Evolutionary conservation across 2,113 vertebrate species (phyloP), one percentile per base, ranked within the genome.

Genomic region (Pan troglodytes): DNA sequence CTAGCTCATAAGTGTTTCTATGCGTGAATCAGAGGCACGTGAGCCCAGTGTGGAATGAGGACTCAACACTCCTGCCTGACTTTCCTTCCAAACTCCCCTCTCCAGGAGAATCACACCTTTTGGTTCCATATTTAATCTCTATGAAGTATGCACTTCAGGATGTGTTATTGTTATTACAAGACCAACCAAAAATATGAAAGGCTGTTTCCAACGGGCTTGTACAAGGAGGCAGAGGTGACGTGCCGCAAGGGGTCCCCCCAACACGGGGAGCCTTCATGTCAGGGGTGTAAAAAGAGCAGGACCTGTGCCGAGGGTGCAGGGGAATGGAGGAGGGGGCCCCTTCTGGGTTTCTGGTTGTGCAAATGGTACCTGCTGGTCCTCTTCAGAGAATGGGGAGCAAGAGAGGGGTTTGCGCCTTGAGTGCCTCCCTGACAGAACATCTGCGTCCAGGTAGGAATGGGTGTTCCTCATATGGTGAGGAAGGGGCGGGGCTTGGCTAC

Each of bases 301-400:
- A 10, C 4, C 7, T 9, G 4, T 1, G 6, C 25, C 0, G 40
- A 12, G 0, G 23, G n/a, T 22, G 23, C 2, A 8, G 48, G 40
- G 12, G 8, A 6, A 27, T 79, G 55, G 32, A 12, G 18, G 9
- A 1, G 6, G 20, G 32, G 13, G 43, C 43, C 6, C 3, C 25
- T 75, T 27, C 22, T 4, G 11, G 32, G 55, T 50, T 35, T 55
- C 11, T 6, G 32, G 68, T 17, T 1, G 14, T 3, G 38, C 10
- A 10, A 16, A 10, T 6, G 5, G 55, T 4, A 22, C 43, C 43
- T 6, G 64, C 22, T 4, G 43, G 61, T 8, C 35, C 55, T 64
- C 64, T 17, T n/a, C 35, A 50, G 1, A 23, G 72, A 3, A 20
- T 20, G 6, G 48, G 35, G 30, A 67, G 27, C 12, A 22, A 50